Evolutionary conservation across 2,113 vertebrate genomes (phyloP).

Genomic region (Coptodon bakossiorum): DNA sequence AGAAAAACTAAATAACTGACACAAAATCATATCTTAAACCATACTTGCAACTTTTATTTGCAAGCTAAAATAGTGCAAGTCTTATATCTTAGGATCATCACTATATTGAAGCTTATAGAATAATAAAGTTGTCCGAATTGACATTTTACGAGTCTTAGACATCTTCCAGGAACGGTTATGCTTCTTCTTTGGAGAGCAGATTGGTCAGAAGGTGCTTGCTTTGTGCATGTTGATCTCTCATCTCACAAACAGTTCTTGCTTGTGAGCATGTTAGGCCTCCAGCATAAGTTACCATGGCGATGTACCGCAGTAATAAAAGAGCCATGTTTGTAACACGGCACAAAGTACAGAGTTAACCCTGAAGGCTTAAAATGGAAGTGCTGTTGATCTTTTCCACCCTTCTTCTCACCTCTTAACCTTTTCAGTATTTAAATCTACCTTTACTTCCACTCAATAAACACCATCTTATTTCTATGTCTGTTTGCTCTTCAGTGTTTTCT

Average conservation of each 20-base stretch:
- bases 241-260: not conserved
- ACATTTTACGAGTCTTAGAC: not conserved
- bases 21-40: not conserved
- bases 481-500: not conserved
- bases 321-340: not conserved
- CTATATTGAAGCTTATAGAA: not conserved
- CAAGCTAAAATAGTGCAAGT: not conserved
- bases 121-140: not conserved
- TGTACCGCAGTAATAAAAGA: not conserved
- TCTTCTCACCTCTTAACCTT: not conserved
- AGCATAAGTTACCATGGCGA: not conserved
- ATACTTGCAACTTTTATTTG: not conserved
- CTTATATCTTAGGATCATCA: not conserved
- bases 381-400: not conserved
- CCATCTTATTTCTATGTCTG: not conserved
- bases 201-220: not conserved
- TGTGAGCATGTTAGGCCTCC: not conserved
- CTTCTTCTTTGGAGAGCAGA: not conserved
- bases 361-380: not conserved
- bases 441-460: not conserved
- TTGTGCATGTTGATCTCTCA: not conserved
- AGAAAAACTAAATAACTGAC: not conserved
- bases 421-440: not conserved
- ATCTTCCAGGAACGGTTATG: not conserved
- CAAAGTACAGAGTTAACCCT: not conserved